These are phyloP conservation scores for Drepana arcuata DNA, from an alignment of 1,140 invertebrate species.

Conservation along the genomic window DNA sequence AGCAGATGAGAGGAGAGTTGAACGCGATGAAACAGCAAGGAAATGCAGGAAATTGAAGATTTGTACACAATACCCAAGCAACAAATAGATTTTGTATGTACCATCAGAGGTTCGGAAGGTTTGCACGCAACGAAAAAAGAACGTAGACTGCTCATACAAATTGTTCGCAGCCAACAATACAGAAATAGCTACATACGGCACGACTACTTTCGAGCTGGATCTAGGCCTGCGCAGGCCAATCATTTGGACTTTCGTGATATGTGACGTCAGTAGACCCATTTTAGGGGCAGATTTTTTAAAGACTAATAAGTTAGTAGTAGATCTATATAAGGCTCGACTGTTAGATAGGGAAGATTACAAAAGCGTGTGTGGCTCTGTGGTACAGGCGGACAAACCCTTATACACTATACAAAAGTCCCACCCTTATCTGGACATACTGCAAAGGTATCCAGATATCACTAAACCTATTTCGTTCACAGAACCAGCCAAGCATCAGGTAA, in stretches of 20 bases:
- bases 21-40: too few species aligned
- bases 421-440: conserved; percentile 15
- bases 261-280: conserved; percentile 37
- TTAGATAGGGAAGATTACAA: conserved; percentile 23
- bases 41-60: too few species aligned
- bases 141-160: conserved; percentile 10
- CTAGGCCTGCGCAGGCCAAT: conserved; percentile 28
- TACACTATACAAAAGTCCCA: conserved; percentile 7
- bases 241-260: conserved; percentile 42
- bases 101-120: too few species aligned
- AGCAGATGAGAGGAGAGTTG: too few species aligned
- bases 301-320: conserved; percentile 33
- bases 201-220: conserved; percentile 19
- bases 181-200: conserved; percentile 39
- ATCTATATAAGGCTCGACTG: conserved; percentile 24
- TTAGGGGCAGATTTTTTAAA: conserved; percentile 50
- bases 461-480: conserved; percentile 11
- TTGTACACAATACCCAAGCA: too few species aligned
- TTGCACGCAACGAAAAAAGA: too few species aligned
- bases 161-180: conserved; percentile 19
- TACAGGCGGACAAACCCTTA: neutral
- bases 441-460: conserved; percentile 25
- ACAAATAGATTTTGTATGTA: too few species aligned
- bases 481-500: conserved; percentile 1
- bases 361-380: neutral